phyloP scores from a whole-genome alignment of 2,113 vertebrate species.

The Emydocephalus ijimae region DNA sequence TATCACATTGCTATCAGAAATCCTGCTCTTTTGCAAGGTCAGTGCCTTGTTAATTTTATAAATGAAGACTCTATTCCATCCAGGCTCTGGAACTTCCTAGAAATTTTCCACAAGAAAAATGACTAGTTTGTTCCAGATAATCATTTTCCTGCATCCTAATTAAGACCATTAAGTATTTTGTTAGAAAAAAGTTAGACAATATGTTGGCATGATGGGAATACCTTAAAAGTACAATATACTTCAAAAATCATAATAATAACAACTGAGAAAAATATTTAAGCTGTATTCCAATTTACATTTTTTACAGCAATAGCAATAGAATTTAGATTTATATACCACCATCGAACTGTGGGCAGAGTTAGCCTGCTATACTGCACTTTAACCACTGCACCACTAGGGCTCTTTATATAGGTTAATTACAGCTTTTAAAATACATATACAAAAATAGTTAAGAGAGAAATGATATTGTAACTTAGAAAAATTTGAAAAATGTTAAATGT shows the following conservation, averaged over 20 bases:
- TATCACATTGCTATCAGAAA: conserved; percentile 38
- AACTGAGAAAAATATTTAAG: background rate
- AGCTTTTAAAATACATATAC: background rate
- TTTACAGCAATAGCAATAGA: background rate
- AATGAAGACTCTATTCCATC: background rate
- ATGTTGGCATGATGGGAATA: background rate
- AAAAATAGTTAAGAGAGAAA: background rate
- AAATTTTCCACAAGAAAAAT: background rate
- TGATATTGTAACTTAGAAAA: background rate
- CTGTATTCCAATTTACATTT: background rate
- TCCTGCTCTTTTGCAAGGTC: conserved; percentile 16
- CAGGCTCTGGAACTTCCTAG: background rate
- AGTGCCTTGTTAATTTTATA: background rate
- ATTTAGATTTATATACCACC: background rate
- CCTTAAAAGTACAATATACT: background rate
- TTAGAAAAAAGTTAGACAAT: background rate
- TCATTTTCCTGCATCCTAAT: background rate
- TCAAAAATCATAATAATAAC: background rate
- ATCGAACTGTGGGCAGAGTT: background rate
- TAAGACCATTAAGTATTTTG: background rate
- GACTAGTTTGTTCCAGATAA: background rate
- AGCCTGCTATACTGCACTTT: background rate
- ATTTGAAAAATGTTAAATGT: too few species aligned
- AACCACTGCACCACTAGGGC: background rate
- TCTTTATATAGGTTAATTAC: background rate